A percentile compares a stretch with the other conserved stretches of the same genome.
Evolutionary conservation across 2,113 vertebrate species (phyloP).

Genomic region (Psilopogon haemacephalus): DNA sequence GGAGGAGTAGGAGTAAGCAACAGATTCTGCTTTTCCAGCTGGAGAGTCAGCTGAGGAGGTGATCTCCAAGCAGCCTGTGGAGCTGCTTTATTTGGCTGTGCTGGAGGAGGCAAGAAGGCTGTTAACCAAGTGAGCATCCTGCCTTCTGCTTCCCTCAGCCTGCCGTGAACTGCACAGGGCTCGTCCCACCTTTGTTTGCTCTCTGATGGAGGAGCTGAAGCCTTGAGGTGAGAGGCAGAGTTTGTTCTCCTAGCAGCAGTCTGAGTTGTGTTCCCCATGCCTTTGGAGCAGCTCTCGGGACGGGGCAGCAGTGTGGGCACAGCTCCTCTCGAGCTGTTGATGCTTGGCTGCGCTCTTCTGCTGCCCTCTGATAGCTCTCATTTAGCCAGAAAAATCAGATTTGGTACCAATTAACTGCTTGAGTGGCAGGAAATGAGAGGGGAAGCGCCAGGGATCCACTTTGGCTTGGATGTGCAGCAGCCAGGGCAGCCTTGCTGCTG

Average conservation of each 20-base stretch:
- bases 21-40: conserved; percentile 2
- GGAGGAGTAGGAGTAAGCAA: neutral
- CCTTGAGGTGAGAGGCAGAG: neutral
- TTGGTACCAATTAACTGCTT: neutral
- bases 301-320: accelerated
- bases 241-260: neutral
- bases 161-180: neutral
- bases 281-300: neutral
- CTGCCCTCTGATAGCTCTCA: neutral
- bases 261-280: neutral
- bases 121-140: neutral
- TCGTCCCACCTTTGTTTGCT: neutral
- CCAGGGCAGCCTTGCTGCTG: neutral
- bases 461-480: neutral
- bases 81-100: neutral
- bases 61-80: neutral
- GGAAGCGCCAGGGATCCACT: neutral
- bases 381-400: neutral
- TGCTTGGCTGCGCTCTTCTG: neutral
- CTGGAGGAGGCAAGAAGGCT: neutral
- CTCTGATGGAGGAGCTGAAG: neutral
- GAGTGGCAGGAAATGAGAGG: neutral
- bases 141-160: neutral
- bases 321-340: neutral
- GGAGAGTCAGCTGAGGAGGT: neutral